Evolutionary conservation across 1,140 invertebrate species (phyloP).

Genomic region (Cyclargus thomasi): DNA sequence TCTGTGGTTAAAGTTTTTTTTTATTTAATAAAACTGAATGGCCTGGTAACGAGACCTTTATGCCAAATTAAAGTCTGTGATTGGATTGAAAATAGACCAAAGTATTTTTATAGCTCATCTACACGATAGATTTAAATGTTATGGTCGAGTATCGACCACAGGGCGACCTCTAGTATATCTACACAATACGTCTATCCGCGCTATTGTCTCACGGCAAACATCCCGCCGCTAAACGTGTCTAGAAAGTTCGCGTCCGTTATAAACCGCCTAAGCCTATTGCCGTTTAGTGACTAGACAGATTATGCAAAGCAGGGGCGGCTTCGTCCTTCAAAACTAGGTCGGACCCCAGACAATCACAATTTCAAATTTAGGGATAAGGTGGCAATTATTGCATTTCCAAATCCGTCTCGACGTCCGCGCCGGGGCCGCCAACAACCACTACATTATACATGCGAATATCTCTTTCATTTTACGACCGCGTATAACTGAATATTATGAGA

Average conservation of each 20-base stretch:
- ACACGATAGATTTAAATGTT: no score
- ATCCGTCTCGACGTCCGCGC: not conserved
- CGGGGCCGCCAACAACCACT: no score
- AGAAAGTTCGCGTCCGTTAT: constrained; percentile 20
- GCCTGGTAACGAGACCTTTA: no score
- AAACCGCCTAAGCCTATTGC: constrained; percentile 17
- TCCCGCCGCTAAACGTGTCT: not conserved
- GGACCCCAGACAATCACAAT: constrained; percentile 67
- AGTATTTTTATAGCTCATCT: no score
- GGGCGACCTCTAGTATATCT: no score
- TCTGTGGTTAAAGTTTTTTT: no score
- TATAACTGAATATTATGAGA: not conserved
- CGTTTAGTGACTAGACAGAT: constrained; percentile 55
- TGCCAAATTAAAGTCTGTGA: no score
- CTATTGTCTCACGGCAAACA: not conserved
- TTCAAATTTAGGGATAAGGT: constrained; percentile 59
- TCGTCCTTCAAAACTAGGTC: constrained; percentile 66
- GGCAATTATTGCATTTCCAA: constrained; percentile 44
- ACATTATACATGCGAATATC: not conserved
- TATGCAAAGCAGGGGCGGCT: constrained; percentile 61
- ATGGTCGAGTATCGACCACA: no score
- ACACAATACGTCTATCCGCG: no score
- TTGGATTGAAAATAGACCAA: no score
- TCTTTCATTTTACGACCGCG: not conserved
- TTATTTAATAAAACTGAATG: no score